Conservation (phyloP, 2,797 vertebrate genomes). For the Pterois miles region DNA sequence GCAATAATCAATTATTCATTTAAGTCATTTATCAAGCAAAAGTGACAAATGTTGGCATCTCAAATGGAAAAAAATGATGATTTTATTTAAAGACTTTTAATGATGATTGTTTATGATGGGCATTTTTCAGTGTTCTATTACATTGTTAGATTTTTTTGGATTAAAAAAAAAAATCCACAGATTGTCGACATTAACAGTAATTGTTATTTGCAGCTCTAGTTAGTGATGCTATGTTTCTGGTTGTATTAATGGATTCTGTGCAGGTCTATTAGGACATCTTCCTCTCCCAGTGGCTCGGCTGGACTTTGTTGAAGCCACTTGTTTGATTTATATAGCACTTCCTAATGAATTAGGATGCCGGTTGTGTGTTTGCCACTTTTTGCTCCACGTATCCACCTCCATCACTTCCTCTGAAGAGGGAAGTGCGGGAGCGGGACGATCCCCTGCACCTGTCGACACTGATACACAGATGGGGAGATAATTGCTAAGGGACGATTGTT, state of each 20-base stretch:
- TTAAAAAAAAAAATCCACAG: background rate
- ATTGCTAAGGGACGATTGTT: constrained; percentile 74
- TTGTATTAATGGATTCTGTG: constrained; percentile 18
- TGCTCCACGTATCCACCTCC: constrained; percentile 35
- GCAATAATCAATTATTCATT: background rate
- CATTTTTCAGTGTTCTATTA: background rate
- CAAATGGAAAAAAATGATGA: background rate
- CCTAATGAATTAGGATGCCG: constrained; percentile 45
- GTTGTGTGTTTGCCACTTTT: constrained; percentile 22
- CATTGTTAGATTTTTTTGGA: background rate
- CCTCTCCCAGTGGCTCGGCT: constrained; percentile 36
- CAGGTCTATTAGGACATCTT: constrained; percentile 5
- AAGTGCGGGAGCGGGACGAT: constrained; percentile 38
- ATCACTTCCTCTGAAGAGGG: constrained; percentile 50
- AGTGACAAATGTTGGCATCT: background rate
- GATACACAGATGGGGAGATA: constrained; percentile 77
- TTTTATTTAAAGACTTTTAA: background rate
- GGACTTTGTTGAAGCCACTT: constrained; percentile 36
- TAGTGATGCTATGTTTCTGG: background rate
- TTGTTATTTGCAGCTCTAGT: background rate
- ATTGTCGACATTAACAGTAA: background rate
- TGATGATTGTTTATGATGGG: background rate
- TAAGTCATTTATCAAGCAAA: background rate
- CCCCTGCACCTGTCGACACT: constrained; percentile 71
- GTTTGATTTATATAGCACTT: constrained; percentile 32